These are phyloP conservation scores for Drosophila watanabei DNA, from an alignment of 1,140 invertebrate species.

Conservation along the genomic window DNA sequence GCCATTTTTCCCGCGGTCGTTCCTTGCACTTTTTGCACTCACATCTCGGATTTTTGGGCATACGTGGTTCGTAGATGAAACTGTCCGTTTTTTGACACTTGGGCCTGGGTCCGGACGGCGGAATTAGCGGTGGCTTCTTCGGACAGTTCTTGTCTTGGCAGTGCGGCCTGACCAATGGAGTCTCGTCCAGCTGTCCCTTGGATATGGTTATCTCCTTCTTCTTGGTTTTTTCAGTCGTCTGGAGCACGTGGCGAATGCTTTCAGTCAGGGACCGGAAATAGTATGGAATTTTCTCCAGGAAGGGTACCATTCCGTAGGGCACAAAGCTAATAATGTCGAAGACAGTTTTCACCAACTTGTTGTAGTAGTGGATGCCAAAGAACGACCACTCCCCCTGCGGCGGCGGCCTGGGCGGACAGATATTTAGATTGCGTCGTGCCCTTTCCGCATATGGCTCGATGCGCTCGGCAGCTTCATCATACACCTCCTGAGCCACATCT, in stretches of 20 bases:
- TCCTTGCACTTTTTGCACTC: slow-evolving; percentile 47
- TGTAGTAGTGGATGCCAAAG: slow-evolving; percentile 60
- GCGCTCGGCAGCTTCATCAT: slow-evolving; percentile 2
- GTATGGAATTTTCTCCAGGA: slow-evolving; percentile 29
- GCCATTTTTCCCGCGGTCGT: slow-evolving; percentile 38
- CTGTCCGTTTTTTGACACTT: slow-evolving; percentile 6
- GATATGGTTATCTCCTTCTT: slow-evolving; percentile 29
- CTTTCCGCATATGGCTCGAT: slow-evolving; percentile 34
- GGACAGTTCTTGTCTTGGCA: slow-evolving; percentile 31
- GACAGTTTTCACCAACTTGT: slow-evolving; percentile 44
- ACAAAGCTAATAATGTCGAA: slow-evolving; percentile 34
- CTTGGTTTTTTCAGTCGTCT: neutral
- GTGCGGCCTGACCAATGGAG: slow-evolving; percentile 33
- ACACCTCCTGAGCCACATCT: slow-evolving; percentile 44
- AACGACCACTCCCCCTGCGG: slow-evolving; percentile 50
- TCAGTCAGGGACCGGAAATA: neutral
- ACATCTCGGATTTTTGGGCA: slow-evolving; percentile 20
- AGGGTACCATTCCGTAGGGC: slow-evolving; percentile 26
- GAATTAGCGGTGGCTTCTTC: slow-evolving; percentile 6
- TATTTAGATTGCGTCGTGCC: slow-evolving; percentile 34
- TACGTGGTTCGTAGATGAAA: slow-evolving; percentile 39
- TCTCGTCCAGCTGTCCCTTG: slow-evolving; percentile 51
- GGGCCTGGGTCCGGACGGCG: neutral
- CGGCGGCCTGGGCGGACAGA: slow-evolving; percentile 50
- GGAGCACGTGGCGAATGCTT: slow-evolving; percentile 4